Conservation (phyloP, 2,797 vertebrate genomes). For the Catharus ustulatus region DNA sequence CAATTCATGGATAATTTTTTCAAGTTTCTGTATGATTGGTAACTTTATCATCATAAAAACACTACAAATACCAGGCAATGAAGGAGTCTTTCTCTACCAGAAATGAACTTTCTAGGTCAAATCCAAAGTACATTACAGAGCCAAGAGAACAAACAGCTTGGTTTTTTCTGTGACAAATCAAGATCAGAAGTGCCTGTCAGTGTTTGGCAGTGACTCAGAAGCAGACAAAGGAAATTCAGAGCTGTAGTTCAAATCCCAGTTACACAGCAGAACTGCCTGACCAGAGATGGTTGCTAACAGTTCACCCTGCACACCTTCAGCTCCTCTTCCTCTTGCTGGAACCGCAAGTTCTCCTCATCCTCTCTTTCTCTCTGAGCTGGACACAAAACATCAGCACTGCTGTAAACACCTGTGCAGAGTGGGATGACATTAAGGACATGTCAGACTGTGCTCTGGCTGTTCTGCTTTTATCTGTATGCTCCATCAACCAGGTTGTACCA, state of each 20-base stretch:
- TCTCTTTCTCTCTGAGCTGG: neutral
- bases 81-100: neutral
- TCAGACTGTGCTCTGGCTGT: neutral
- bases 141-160: neutral
- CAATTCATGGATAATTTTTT: neutral
- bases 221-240: neutral
- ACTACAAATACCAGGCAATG: neutral
- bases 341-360: neutral
- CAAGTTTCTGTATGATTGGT: neutral
- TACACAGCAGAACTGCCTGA: neutral
- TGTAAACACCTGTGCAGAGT: neutral
- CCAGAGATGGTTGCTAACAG: neutral
- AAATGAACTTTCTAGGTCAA: neutral
- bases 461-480: neutral
- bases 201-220: neutral
- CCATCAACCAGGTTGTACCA: accelerated
- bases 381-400: neutral
- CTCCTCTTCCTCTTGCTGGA: neutral
- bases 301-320: neutral
- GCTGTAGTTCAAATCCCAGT: neutral
- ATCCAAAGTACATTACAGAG: neutral
- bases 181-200: neutral
- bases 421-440: accelerated
- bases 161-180: neutral
- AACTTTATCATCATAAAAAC: neutral